Conservation (phyloP, 2,113 vertebrate species). For the Cephalopholis sonnerati region DNA sequence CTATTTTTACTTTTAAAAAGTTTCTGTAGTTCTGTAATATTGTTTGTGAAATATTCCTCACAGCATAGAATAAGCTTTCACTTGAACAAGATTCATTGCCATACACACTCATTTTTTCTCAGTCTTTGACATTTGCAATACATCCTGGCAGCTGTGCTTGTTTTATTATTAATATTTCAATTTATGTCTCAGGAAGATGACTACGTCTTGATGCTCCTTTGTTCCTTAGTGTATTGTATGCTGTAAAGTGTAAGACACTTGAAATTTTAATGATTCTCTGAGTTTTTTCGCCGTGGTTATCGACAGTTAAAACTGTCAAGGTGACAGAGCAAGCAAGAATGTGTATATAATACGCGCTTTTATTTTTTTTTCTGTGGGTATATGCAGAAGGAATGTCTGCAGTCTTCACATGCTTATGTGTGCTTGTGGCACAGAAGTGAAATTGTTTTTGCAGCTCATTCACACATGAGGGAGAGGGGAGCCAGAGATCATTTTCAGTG, state of each 20-base stretch:
- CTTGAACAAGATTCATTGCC: slow-evolving; percentile 9
- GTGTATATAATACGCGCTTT: slow-evolving; percentile 9
- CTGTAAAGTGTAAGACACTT: slow-evolving; percentile 13
- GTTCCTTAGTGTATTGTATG: slow-evolving; percentile 7
- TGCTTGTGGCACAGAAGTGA: slow-evolving; percentile 44
- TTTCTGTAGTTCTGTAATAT: not conserved
- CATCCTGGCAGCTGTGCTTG: slow-evolving; percentile 29
- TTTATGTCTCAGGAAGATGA: slow-evolving; percentile 26
- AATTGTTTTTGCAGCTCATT: slow-evolving; percentile 59
- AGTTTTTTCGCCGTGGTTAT: slow-evolving; percentile 24
- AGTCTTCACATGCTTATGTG: slow-evolving; percentile 16
- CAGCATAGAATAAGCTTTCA: not conserved
- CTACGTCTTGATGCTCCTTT: slow-evolving; percentile 23
- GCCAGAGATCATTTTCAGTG: slow-evolving; percentile 67
- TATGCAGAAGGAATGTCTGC: slow-evolving; percentile 18
- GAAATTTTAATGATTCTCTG: slow-evolving; percentile 32
- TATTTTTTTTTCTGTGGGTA: slow-evolving; percentile 5
- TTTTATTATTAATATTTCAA: slow-evolving; percentile 68
- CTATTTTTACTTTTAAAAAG: not conserved
- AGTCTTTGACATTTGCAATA: slow-evolving; percentile 38
- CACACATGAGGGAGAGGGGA: slow-evolving; percentile 46
- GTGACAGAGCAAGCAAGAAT: slow-evolving; percentile 13
- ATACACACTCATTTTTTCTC: slow-evolving; percentile 14
- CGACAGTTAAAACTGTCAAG: slow-evolving; percentile 12
- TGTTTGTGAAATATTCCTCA: not conserved